These are phyloP conservation scores for Epinephelus malabaricus DNA, from an alignment of 2,797 vertebrate genomes.

Conservation along the genomic window DNA sequence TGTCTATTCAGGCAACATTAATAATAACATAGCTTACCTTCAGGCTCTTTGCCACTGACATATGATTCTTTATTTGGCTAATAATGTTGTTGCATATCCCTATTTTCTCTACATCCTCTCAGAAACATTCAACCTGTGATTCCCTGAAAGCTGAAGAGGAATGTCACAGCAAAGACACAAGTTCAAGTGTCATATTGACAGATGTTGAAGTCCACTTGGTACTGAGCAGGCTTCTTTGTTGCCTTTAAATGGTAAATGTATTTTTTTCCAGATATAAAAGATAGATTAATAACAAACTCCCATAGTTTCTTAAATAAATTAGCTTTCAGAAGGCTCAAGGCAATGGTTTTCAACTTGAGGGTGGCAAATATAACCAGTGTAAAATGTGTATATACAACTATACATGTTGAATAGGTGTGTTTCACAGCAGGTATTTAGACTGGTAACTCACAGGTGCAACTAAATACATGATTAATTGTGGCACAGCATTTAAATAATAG, in stretches of 20 bases:
- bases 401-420: not conserved
- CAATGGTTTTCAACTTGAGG: not conserved
- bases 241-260: not conserved
- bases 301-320: not conserved
- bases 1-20: slow-evolving; percentile 2
- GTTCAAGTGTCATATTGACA: not conserved
- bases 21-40: not conserved
- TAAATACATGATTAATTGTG: not conserved
- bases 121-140: not conserved
- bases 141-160: slow-evolving; percentile 13
- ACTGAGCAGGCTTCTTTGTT: not conserved
- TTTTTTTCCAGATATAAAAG: not conserved
- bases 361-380: not conserved
- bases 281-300: not conserved
- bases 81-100: not conserved
- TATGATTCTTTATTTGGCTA: not conserved
- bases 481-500: not conserved
- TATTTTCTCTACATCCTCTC: not conserved
- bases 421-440: not conserved
- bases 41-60: not conserved
- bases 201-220: slow-evolving; percentile 21
- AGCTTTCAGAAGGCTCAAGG: not conserved
- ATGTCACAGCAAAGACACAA: slow-evolving; percentile 33
- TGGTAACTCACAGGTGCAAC: not conserved
- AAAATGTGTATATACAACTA: not conserved